phyloP scores from a whole-genome alignment of 2,888 invertebrate genomes.

The Tetragonisca angustula region DNA sequence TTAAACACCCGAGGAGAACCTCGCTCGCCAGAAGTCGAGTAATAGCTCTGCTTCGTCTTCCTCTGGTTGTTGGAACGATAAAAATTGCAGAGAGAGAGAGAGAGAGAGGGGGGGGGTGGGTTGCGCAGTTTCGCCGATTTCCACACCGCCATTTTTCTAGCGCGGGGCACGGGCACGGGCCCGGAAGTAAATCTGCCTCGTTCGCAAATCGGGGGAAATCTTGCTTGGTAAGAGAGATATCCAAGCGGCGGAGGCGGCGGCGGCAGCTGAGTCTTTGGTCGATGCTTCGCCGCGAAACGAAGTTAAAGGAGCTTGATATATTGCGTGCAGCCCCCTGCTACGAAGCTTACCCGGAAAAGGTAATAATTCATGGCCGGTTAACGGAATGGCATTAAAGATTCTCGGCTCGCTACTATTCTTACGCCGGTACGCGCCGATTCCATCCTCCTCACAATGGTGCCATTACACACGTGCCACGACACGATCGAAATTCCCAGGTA shows the following conservation, averaged over 20 bases:
- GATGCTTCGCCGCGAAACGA: conserved; percentile 58
- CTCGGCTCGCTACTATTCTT: conserved; percentile 69
- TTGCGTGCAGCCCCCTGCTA: conserved; percentile 59
- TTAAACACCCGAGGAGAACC: conserved; percentile 55
- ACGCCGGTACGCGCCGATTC: conserved; percentile 51
- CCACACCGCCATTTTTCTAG: conserved; percentile 67
- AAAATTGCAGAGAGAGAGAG: conserved; percentile 30
- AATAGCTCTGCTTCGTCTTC: conserved; percentile 67
- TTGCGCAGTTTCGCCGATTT: conserved; percentile 52
- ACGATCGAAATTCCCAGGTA: conserved; percentile 37
- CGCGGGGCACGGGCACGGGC: conserved; percentile 8
- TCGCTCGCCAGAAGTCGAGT: conserved; percentile 60
- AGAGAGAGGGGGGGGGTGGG: background rate
- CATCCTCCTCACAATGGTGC: conserved; percentile 42
- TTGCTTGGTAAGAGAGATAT: conserved; percentile 38
- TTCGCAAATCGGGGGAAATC: conserved; percentile 67
- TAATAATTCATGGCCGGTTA: conserved; percentile 77
- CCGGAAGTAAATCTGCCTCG: conserved; percentile 71
- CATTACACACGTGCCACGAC: conserved; percentile 22
- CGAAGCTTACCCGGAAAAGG: conserved; percentile 73
- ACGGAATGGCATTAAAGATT: conserved; percentile 78
- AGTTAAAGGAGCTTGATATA: conserved; percentile 74
- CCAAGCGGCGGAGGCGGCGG: conserved; percentile 5
- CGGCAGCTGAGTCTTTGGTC: conserved; percentile 61
- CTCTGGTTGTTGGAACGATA: conserved; percentile 34